phyloP scores from a whole-genome alignment of 1,140 invertebrate species.

The Rhizoglyphus robini region DNA sequence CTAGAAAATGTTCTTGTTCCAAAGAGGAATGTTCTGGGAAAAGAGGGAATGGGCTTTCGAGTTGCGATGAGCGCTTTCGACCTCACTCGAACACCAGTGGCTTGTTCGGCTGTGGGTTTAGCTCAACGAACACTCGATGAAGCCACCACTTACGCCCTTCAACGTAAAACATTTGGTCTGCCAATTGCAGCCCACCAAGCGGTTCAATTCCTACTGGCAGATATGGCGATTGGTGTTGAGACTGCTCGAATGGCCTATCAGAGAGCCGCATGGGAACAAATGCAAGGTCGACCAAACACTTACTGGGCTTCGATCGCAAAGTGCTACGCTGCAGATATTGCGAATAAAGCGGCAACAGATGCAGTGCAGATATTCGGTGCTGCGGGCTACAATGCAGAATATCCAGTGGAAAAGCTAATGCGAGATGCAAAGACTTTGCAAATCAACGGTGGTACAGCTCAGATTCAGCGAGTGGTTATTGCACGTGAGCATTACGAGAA shows the following conservation, averaged over 20 bases:
- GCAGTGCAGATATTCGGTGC: slow-evolving; percentile 91
- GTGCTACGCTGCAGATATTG: slow-evolving; percentile 75
- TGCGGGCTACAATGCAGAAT: slow-evolving; percentile 93
- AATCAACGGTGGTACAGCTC: slow-evolving; percentile 94
- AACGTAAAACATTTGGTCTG: slow-evolving; percentile 85
- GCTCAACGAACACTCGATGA: slow-evolving; percentile 80
- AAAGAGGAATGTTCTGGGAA: slow-evolving; percentile 77
- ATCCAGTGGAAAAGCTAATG: slow-evolving; percentile 97
- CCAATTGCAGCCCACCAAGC: slow-evolving; percentile 61
- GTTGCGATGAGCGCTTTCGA: slow-evolving; percentile 95
- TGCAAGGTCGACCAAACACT: slow-evolving; percentile 63
- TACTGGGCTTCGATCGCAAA: slow-evolving; percentile 85
- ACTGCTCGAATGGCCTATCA: slow-evolving; percentile 68
- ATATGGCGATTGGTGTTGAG: slow-evolving; percentile 86
- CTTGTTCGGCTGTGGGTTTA: slow-evolving; percentile 58
- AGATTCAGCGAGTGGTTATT: slow-evolving; percentile 92
- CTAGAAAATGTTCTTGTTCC: slow-evolving; percentile 94
- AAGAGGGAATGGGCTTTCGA: slow-evolving; percentile 66
- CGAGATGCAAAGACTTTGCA: slow-evolving; percentile 88
- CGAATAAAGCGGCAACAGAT: slow-evolving; percentile 88
- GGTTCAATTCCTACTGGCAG: slow-evolving; percentile 83
- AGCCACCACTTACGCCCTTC: slow-evolving; percentile 78
- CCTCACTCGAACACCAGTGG: slow-evolving; percentile 72
- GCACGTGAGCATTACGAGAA: slow-evolving; percentile 46
- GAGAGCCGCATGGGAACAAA: slow-evolving; percentile 74